Conservation (phyloP, 2,797 vertebrate species). For the Labroides dimidiatus region DNA sequence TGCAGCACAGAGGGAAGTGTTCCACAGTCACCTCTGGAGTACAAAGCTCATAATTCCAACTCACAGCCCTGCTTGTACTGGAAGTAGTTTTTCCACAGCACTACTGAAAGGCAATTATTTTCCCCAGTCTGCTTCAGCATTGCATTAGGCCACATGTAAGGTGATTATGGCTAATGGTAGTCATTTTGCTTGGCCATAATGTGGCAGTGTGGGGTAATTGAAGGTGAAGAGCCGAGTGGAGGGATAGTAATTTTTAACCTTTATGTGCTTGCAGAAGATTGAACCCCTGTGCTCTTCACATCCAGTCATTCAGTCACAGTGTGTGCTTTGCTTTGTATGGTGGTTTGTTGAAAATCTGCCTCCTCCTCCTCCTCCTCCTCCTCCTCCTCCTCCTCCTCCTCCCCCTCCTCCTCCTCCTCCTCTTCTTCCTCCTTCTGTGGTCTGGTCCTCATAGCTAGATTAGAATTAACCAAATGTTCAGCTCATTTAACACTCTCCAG, state of each 20-base stretch:
- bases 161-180: constrained; percentile 83
- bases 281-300: constrained; percentile 29
- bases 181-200: constrained; percentile 78
- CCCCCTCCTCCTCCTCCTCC: no score
- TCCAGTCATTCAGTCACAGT: neutral
- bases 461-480: no score
- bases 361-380: no score
- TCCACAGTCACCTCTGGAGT: constrained; percentile 1
- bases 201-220: constrained; percentile 77
- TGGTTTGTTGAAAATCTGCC: no score
- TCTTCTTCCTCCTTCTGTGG: no score
- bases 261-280: constrained; percentile 48
- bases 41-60: constrained; percentile 28
- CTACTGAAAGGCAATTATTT: constrained; percentile 64
- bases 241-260: constrained; percentile 66
- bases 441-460: no score
- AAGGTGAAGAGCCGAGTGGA: constrained; percentile 64
- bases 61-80: constrained; percentile 18
- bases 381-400: no score
- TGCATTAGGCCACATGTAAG: constrained; percentile 66
- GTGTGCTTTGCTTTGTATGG: neutral
- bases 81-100: constrained; percentile 33
- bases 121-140: constrained; percentile 45
- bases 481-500: no score
- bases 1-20: neutral